Conservation (phyloP, 2,888 invertebrate species). For the Lithodes maja region DNA sequence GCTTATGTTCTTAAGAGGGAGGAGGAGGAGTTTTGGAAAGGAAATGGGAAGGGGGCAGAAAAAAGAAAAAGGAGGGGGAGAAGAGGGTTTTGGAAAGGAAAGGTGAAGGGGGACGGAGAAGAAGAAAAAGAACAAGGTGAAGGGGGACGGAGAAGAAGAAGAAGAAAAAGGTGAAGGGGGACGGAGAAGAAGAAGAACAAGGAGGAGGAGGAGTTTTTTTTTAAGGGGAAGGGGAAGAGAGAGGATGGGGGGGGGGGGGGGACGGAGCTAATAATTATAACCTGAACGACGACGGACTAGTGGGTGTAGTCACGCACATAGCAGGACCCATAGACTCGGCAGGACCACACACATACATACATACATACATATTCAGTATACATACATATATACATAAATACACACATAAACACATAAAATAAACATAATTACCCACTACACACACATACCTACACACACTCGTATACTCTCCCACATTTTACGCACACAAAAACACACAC, state of each 20-base stretch:
- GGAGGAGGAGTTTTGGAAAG: background rate
- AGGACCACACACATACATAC: conserved; percentile 19
- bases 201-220: background rate
- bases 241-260: background rate
- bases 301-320: background rate
- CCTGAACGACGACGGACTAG: background rate
- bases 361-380: conserved; percentile 15
- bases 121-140: background rate
- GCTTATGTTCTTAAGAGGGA: too few relatives aligned
- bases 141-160: background rate
- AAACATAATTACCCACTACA: background rate
- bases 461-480: too few relatives aligned
- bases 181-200: background rate
- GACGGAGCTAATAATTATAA: background rate
- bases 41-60: background rate
- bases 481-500: background rate
- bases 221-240: background rate
- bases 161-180: background rate
- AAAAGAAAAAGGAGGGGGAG: conserved; percentile 8
- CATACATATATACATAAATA: conserved; percentile 6
- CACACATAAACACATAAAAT: conserved; percentile 1
- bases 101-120: background rate
- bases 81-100: conserved; percentile 1
- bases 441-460: background rate
- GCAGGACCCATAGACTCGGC: background rate